Evolutionary conservation across 1,140 invertebrate species (phyloP).

Genomic region (Penaeus chinensis): DNA sequence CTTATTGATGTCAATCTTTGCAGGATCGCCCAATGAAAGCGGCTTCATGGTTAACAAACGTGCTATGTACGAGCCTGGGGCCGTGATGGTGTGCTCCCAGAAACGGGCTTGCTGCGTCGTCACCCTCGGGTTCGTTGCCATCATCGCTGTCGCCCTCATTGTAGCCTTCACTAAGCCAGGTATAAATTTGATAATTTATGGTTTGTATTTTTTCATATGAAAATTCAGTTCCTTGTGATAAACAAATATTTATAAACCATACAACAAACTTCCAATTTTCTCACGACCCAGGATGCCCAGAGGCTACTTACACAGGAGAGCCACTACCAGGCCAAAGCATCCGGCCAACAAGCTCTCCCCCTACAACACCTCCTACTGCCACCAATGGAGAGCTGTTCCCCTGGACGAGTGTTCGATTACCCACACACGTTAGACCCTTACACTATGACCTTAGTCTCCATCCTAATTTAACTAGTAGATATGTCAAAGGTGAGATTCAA

Average conservation of each 20-base stretch:
- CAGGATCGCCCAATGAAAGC: constrained; percentile 73
- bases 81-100: constrained; percentile 88
- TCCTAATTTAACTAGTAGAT: constrained; percentile 90
- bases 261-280: background rate
- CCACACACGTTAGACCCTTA: constrained; percentile 81
- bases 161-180: constrained; percentile 85
- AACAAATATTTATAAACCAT: too few species aligned
- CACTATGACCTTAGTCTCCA: constrained; percentile 91
- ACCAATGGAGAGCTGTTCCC: constrained; percentile 83
- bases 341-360: constrained; percentile 45
- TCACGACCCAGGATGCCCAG: constrained; percentile 76
- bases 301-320: constrained; percentile 68
- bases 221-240: too few species aligned
- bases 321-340: constrained; percentile 53
- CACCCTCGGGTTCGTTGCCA: constrained; percentile 79
- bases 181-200: constrained; percentile 65
- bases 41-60: constrained; percentile 78
- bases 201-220: background rate
- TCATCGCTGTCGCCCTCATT: constrained; percentile 85
- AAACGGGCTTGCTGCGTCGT: constrained; percentile 84
- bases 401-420: constrained; percentile 88
- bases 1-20: constrained; percentile 67
- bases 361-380: constrained; percentile 73
- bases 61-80: constrained; percentile 79
- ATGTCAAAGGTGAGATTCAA: constrained; percentile 79